phyloP scores from a whole-genome alignment of 2,113 vertebrate species.

The Chelonoidis abingdonii region DNA sequence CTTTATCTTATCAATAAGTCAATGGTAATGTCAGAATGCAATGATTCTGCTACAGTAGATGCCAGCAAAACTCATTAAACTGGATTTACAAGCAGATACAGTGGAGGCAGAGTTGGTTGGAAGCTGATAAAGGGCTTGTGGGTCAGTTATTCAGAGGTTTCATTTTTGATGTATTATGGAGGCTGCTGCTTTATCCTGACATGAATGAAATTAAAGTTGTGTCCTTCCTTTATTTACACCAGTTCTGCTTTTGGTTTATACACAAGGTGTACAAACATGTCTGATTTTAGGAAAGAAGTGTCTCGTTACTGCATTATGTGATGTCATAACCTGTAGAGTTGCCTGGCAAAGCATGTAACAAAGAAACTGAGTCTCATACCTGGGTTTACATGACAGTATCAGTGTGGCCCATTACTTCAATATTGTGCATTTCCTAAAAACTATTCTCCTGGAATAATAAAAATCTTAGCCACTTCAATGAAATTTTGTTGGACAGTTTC shows the following conservation, averaged over 20 bases:
- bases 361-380: not conserved
- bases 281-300: not conserved
- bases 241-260: not conserved
- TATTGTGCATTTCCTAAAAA: not conserved
- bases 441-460: not conserved
- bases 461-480: fast-evolving
- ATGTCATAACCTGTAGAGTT: not conserved
- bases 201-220: not conserved
- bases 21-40: slow-evolving; percentile 26
- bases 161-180: not conserved
- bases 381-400: not conserved
- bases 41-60: not conserved
- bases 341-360: not conserved
- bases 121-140: fast-evolving
- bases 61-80: slow-evolving; percentile 32
- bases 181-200: fast-evolving
- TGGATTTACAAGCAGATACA: slow-evolving; percentile 34
- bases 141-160: not conserved
- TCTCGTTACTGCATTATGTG: not conserved
- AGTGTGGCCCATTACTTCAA: not conserved
- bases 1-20: slow-evolving; percentile 53
- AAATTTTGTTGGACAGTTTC: not conserved
- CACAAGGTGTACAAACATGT: not conserved
- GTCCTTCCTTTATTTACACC: not conserved
- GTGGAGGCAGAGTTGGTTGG: fast-evolving